These are phyloP conservation scores for Myiothlypis chrysogaster DNA, from an alignment of 2,797 vertebrate genomes.

Conservation along the genomic window DNA sequence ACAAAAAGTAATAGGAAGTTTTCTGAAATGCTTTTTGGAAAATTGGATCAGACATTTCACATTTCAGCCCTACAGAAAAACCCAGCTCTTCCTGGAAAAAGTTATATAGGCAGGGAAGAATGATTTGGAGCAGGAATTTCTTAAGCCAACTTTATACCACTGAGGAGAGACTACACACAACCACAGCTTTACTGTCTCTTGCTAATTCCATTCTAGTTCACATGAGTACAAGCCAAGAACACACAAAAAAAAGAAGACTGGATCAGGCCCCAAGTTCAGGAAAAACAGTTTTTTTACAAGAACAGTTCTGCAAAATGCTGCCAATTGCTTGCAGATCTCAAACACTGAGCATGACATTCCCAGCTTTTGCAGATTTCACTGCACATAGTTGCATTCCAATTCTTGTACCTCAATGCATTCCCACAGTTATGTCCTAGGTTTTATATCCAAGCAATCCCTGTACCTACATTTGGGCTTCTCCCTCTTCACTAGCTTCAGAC, in stretches of 20 bases:
- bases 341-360: neutral
- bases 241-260: neutral
- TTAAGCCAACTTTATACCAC: neutral
- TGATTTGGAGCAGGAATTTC: neutral
- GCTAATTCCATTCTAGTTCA: conserved; percentile 17
- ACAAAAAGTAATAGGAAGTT: neutral
- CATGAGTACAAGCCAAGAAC: conserved; percentile 24
- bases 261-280: neutral
- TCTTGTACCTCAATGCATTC: neutral
- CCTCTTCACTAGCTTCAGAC: neutral
- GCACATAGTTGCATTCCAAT: neutral
- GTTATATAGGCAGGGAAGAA: neutral
- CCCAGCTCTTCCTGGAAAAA: conserved; percentile 2
- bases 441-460: neutral
- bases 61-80: neutral
- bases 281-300: neutral
- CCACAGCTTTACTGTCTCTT: neutral
- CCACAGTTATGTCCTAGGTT: neutral
- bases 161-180: neutral
- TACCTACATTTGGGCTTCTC: neutral
- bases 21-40: neutral
- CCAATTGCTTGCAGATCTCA: conserved; percentile 16
- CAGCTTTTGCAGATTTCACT: neutral
- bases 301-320: neutral
- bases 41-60: neutral